Evolutionary conservation across 2,797 vertebrate genomes (phyloP), one percentile per base, ranked within the genome.

Genomic region (Eulemur coronatus): DNA sequence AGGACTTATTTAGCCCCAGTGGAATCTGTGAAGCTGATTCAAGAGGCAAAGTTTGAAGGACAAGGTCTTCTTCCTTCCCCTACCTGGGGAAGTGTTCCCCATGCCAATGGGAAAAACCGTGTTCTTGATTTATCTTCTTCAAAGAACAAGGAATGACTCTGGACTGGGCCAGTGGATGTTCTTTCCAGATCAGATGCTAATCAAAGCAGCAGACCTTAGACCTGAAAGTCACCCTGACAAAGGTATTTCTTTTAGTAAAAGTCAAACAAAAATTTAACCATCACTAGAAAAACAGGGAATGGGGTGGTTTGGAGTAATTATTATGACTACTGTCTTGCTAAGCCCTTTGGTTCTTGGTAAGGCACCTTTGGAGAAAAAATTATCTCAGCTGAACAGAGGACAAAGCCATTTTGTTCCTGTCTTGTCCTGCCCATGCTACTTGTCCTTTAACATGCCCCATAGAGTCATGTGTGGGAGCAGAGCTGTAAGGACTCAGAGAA

Each of bases 181-280:
- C 4, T 75, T 84, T 43, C 48, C 24, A 48, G 35, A 84, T 46
- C 50, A 75, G 46, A 46, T 75, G 17, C 35, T 69, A 43, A 89
- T 69, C 63, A 61, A 65, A 73, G 35, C 35, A 61, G n/a, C 35
- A 5, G n/a, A 46, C 14, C 5, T 14, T 33, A 67, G 48, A 84
- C 15, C 30, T 55, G 30, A 57, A 20, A 46, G 24, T 84, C 28
- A 73, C 18, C 46, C n/a, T 0, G 3, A 90, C 13, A 67, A 76
- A 88, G 41, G 55, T 17, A 76, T 80, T 92, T 95, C 35, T 85
- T 94, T 81, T 70, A 59, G 17, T 69, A 61, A 89, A 85, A 84
- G 41, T 63, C 50, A 94, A 88, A 52, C 11, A 79, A 59, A 76
- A 91, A 2, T 61, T 81, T 41, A 69, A 52, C 0, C 38, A 1